Evolutionary conservation across 2,888 invertebrate genomes (phyloP), one percentile per base, ranked within the genome.

Genomic region (Ethmia dodecea): DNA sequence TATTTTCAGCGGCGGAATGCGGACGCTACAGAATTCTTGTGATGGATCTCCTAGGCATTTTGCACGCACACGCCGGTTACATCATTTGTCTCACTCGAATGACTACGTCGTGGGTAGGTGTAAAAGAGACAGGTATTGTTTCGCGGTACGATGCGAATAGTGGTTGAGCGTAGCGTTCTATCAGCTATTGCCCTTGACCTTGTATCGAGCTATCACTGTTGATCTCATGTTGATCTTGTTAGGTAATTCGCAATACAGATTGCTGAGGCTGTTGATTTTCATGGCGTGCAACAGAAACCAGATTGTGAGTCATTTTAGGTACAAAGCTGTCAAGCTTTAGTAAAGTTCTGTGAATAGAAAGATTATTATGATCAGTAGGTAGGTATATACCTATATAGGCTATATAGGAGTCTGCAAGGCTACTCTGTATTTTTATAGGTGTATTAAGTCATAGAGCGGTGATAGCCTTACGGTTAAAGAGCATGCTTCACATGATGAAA

Each of bases 131-230:
- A 38, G 42, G 40, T 52, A 46, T 50, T 40, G 44, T 53, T 51
- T 49, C 44, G 32, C 51, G 35, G 37, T 47, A 36, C 47, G 40
- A 18, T 45, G 43, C 37, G 20, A 44, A 47, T 44, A 34, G 42
- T 54, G 60, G 58, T 60, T 62, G 31, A 49, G 53, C 68, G 61
- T 58, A 46, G 53, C 55, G 57, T 45, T 63, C 61, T 62, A 71
- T 73, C 64, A 69, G 56, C 75, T 78, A 75, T 80, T 77, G 74
- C 56, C 75, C 79, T 76, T 80, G 79, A 77, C 79, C 79, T 80
- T 80, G 77, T 58, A 64, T 71, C 60, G 56, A 68, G 60, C 67
- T 72, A 55, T 57, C 45, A 53, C 54, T 55, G 45, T 49, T 8
- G 18, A 8, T 18, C 5, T 18, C 8, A 8, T 18, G 8, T 18